Percentiles rank a stretch among this genome's conserved stretches.
Evolutionary conservation across 1,140 invertebrate species (phyloP).

Genomic region (Drosophila pseudoananassae): DNA sequence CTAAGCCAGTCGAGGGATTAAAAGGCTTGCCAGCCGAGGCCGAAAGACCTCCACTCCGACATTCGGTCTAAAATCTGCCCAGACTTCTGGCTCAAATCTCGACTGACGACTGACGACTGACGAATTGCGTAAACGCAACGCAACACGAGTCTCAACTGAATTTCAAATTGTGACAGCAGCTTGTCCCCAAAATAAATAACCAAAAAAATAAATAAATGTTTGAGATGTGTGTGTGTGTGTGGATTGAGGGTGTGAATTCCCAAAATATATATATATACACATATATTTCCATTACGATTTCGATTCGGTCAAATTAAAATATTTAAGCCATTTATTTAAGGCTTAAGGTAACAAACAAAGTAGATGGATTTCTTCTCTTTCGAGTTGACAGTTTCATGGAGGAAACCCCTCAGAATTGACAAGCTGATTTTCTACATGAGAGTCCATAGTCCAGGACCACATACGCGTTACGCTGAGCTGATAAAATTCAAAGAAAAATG

Average conservation of each 20-base stretch:
- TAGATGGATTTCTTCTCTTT: not conserved
- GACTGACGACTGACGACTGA: constrained; percentile 73
- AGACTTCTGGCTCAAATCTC: constrained; percentile 49
- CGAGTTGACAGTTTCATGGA: constrained; percentile 18
- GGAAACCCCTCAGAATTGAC: not conserved
- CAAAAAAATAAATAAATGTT: constrained; percentile 36
- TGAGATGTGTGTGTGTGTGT: not conserved
- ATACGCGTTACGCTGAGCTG: constrained; percentile 39
- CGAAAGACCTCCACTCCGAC: not conserved
- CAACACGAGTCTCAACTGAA: constrained; percentile 44
- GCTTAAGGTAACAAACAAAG: constrained; percentile 5
- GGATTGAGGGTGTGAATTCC: constrained; percentile 11
- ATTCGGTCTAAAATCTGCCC: not conserved
- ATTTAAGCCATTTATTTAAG: constrained; percentile 54
- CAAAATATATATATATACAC: constrained; percentile 69
- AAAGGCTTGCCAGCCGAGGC: constrained; percentile 34
- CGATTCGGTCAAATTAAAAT: constrained; percentile 62
- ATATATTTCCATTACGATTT: constrained; percentile 7
- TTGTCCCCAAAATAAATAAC: constrained; percentile 66
- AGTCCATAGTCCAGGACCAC: constrained; percentile 1
- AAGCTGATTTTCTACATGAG: constrained; percentile 33
- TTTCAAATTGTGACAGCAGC: constrained; percentile 75
- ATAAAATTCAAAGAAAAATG: constrained; percentile 70
- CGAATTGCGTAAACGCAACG: constrained; percentile 73
- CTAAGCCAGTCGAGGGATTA: constrained; percentile 67